Evolutionary conservation across 2,888 invertebrate species (phyloP), one percentile per base, ranked within the genome.

Genomic region (Drosophila cognata): DNA sequence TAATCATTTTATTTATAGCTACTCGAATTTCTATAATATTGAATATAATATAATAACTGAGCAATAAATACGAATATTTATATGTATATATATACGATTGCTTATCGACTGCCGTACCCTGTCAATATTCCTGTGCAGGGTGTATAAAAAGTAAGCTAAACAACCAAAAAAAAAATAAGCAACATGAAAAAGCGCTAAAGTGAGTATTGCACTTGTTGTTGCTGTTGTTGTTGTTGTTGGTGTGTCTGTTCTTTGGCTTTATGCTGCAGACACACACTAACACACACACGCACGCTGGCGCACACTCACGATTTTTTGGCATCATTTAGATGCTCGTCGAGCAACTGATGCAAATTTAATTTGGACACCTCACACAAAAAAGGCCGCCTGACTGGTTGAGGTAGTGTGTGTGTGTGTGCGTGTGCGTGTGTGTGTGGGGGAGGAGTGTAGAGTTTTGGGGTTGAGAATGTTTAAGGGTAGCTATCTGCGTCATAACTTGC

Each of bases 281-380:
- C 58, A 52, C 64, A 62, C 50, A 55, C 62, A 59, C 52, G 57
- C 52, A 55, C 48, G 55, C 41, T 62, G 51, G 68, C n/a, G 50
- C 69, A 60, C 64, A 58, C 60, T 56, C 58, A 68, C 52, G 64
- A 71, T 77, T 83, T 90, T 91, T 82, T 76, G 91, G 91, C 91
- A 88, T 82, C 91, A 88, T 89, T 91, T 91, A 88, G 82, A 89
- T 89, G 86, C 90, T 87, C 90, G 91, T 80, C 74, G 74, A 91
- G 86, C 86, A 91, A 87, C 86, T 91, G 87, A 89, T 91, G 87
- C 87, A 91, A 90, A 87, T 87, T 87, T 91, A 88, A 87, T 87
- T 87, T 87, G 88, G 86, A 91, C 91, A 87, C 87, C 91, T 91
- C 88, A 71, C 74, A 80, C 77, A 88, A 89, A 46, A 79, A 87